Base-by-base conservation (phyloP, 37 sponge, comb jelly and placozoan species). In the Bolinopsis microptera region DNA sequence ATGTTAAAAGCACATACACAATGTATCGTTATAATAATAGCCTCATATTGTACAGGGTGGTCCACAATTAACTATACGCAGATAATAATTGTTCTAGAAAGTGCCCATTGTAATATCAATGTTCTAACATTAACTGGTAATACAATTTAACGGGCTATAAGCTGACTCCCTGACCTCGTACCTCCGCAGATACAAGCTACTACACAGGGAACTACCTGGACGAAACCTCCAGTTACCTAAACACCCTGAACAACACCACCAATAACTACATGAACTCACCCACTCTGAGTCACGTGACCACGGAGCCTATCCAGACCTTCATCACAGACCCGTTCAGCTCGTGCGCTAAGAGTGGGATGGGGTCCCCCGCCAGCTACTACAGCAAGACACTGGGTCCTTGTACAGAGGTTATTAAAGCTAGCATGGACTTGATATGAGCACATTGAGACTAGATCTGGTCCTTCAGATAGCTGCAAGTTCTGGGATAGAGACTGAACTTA, bases 341-440 rank as follows among this genome's bases (percentile, higher is more conserved):
- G 25, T 70, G 74, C 21, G 74, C 74, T 26, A 70, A 70, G 26
- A 70, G 28, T n/a, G 30, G 30, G 28, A 70, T 70, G 74, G 38
- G 23, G 31, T 13, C 37, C 35, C 82, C 82, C 37, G 22, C 38
- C 9, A 80, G 38, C 23, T 80, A 36, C 82, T 33, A 21, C 38
- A 35, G 38, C 38, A 36, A 35, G 82, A 80, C 82, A 33, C 82
- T 35, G 23, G 82, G 82, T 2, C 82, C 82, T 22, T 70, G 74
- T n/a, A 36, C 35, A 9, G 38, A 80, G 82, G 82, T 80, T 8
- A 80, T 80, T 37, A 80, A 80, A 22, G 82, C 38, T 3, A 33
- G 38, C 38, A 80, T 80, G 82, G 82, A 80, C 82, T 70, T 70
- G 74, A 70, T 70, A 70, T 70, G 74, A 61, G 68, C n/a, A n/a